phyloP scores from a whole-genome alignment of 2,113 vertebrate genomes.

The Otocyon megalotis region DNA sequence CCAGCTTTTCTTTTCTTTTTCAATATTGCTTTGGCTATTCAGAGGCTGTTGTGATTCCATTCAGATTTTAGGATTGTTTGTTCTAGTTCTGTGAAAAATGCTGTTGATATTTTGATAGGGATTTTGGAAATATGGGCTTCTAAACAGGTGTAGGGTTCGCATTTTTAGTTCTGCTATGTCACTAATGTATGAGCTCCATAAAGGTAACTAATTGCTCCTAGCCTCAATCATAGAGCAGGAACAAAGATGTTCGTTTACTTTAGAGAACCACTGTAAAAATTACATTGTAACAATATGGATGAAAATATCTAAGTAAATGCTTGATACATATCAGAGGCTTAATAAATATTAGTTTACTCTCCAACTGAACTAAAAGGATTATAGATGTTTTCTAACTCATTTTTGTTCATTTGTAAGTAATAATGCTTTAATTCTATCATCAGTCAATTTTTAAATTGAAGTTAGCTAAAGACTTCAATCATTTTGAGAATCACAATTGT shows the following conservation, averaged over 20 bases:
- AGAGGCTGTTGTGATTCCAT: background rate
- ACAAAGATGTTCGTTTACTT: background rate
- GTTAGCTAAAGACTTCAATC: background rate
- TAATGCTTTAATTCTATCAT: background rate
- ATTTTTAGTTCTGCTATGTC: background rate
- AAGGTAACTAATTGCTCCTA: background rate
- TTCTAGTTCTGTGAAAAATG: background rate
- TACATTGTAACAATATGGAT: background rate
- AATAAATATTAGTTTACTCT: conserved; percentile 1
- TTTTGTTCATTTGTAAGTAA: conserved; percentile 1
- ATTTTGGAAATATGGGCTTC: too few species aligned
- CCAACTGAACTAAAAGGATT: background rate
- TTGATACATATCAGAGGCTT: background rate
- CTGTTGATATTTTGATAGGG: background rate
- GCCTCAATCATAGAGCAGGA: background rate
- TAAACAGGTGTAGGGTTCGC: background rate
- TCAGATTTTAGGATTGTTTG: background rate
- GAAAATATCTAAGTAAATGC: conserved; percentile 31
- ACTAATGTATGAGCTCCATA: background rate
- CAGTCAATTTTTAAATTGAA: conserved; percentile 21
- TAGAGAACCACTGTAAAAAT: background rate
- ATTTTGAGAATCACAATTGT: background rate
- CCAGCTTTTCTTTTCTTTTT: background rate
- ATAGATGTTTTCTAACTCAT: background rate
- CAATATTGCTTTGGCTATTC: background rate